These are phyloP conservation scores for Danionella cerebrum DNA, from an alignment of 2,113 vertebrate species.

Conservation along the genomic window DNA sequence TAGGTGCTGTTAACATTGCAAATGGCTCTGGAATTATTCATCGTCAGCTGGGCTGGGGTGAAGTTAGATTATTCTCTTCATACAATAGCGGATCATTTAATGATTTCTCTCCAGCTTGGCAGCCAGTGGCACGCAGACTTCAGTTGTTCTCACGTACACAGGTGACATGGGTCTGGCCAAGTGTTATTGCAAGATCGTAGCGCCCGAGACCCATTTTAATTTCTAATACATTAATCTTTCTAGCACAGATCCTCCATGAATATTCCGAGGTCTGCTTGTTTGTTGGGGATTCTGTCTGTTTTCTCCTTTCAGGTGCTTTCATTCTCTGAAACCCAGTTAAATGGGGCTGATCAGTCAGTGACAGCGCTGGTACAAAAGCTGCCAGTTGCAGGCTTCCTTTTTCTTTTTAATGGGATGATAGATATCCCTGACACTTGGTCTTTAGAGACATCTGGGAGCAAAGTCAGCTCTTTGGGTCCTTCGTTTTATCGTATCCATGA, in stretches of 20 bases:
- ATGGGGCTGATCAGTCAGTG: slow-evolving; percentile 99
- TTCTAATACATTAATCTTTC: slow-evolving; percentile 99
- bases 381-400: slow-evolving; percentile 78
- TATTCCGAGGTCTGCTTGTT: slow-evolving; percentile 97
- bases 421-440: slow-evolving; percentile 92
- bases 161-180: slow-evolving; percentile 99
- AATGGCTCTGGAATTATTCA: slow-evolving; percentile 99
- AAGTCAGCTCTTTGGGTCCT: slow-evolving; percentile 64
- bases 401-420: slow-evolving; percentile 88
- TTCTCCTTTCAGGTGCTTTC: slow-evolving; percentile 99
- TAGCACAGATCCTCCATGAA: slow-evolving; percentile 98
- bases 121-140: slow-evolving; percentile 89
- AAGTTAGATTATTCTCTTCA: slow-evolving; percentile 98
- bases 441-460: slow-evolving; percentile 60
- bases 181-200: slow-evolving; percentile 99
- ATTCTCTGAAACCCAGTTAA: slow-evolving; percentile 89
- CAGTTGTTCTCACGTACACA: slow-evolving; percentile 70
- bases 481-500: slow-evolving; percentile 80
- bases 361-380: slow-evolving; percentile 88
- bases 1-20: slow-evolving; percentile 99
- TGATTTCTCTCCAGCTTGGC: slow-evolving; percentile 96
- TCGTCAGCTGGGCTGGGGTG: slow-evolving; percentile 78
- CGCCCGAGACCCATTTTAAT: slow-evolving; percentile 98
- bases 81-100: slow-evolving; percentile 97
- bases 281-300: slow-evolving; percentile 93